These are phyloP conservation scores for Manduca sexta DNA, from an alignment of 1,140 invertebrate genomes.

Conservation along the genomic window DNA sequence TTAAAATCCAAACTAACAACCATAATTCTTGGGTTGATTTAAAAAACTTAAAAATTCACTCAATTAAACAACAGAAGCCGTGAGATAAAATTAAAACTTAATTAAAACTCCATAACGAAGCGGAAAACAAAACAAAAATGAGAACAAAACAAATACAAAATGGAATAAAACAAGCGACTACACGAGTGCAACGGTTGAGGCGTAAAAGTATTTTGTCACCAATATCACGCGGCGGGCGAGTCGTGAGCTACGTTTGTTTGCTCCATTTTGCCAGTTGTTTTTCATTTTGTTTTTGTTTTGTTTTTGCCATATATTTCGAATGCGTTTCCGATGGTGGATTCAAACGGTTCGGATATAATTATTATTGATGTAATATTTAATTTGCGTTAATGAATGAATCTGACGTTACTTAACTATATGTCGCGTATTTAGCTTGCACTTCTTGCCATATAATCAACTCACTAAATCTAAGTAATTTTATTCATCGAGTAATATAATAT, in stretches of 20 bases:
- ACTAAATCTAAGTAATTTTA: too few species aligned
- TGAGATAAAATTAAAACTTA: slow-evolving; percentile 58
- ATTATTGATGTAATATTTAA: too few species aligned
- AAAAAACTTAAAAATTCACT: slow-evolving; percentile 7
- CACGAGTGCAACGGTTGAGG: slow-evolving; percentile 19
- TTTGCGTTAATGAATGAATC: too few species aligned
- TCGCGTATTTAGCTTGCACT: too few species aligned
- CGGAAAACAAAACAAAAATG: slow-evolving; percentile 11
- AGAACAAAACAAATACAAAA: slow-evolving; percentile 12
- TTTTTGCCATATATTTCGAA: slow-evolving; percentile 8
- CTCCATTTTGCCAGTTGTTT: too few species aligned
- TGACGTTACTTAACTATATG: too few species aligned
- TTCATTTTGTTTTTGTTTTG: slow-evolving; percentile 18
- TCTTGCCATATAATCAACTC: too few species aligned
- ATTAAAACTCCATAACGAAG: slow-evolving; percentile 46
- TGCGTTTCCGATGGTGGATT: slow-evolving; percentile 4
- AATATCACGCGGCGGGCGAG: slow-evolving; percentile 21
- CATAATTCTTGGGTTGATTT: slow-evolving; percentile 2
- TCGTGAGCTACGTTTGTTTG: slow-evolving; percentile 19
- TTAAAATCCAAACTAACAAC: background rate
- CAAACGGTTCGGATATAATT: background rate
- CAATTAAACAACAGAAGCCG: slow-evolving; percentile 42
- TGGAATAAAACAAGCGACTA: slow-evolving; percentile 14
- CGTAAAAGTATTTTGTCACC: slow-evolving; percentile 57
- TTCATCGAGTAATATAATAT: too few species aligned